Percentiles rank a stretch among this genome's conserved stretches.
Evolutionary conservation across 2,888 invertebrate species (phyloP).

Genomic region (Phortica okadai): DNA sequence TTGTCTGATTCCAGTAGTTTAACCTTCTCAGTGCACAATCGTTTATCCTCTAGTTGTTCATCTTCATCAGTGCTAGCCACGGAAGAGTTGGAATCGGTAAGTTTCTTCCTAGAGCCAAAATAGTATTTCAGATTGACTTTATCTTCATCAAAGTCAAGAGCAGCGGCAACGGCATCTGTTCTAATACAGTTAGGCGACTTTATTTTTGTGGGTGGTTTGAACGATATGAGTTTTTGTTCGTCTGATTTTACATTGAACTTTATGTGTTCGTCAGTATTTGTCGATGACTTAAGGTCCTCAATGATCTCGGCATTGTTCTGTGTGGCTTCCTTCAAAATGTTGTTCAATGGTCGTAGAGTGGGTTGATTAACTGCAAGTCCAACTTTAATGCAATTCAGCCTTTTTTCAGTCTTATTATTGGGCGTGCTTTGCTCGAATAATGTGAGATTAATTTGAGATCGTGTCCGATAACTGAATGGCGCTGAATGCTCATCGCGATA

Average conservation of each 20-base stretch:
- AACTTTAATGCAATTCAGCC: not conserved
- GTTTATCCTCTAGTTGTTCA: conserved; percentile 51
- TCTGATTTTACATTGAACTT: not conserved
- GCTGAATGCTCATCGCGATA: conserved; percentile 88
- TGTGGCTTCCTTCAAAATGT: too few species aligned
- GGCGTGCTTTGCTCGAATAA: not conserved
- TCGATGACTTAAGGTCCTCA: too few species aligned
- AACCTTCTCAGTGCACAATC: conserved; percentile 56
- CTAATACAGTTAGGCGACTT: not conserved
- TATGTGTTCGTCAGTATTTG: not conserved
- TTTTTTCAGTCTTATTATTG: not conserved
- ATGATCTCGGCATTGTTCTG: too few species aligned
- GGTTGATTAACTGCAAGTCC: too few species aligned
- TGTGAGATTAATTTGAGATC: conserved; percentile 84
- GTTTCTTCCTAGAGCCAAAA: conserved; percentile 46
- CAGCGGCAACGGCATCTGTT: not conserved
- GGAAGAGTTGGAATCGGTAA: conserved; percentile 52
- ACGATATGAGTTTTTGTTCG: not conserved
- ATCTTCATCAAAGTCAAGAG: not conserved
- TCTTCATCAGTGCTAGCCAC: conserved; percentile 45
- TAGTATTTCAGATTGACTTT: not conserved
- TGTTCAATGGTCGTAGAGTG: too few species aligned
- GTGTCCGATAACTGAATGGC: conserved; percentile 89
- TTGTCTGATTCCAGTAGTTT: conserved; percentile 58
- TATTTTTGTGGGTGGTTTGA: not conserved